A percentile compares a stretch with the other conserved stretches of the same genome.
phyloP scores from a whole-genome alignment of 2,797 vertebrate species.

The Heteromormyrus szaboi region DNA sequence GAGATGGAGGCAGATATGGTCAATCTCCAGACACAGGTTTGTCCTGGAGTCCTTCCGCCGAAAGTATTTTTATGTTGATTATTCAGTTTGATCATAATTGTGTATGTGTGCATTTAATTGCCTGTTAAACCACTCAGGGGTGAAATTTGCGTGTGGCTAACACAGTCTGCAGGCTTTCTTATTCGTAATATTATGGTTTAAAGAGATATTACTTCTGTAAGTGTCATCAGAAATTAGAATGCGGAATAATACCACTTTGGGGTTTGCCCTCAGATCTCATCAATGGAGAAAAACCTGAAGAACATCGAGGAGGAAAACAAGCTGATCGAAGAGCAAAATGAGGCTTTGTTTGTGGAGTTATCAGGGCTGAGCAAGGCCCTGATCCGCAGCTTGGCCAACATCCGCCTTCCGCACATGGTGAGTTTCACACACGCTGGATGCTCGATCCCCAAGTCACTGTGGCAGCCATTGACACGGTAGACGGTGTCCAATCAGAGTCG shows the following conservation, averaged over 20 bases:
- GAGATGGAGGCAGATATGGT: conserved; percentile 97
- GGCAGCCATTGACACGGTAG: not conserved
- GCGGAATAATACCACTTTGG: not conserved
- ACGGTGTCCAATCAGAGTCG: not conserved
- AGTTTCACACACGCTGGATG: conserved; percentile 40
- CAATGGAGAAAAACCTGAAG: conserved; percentile 96
- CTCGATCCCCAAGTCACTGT: not conserved
- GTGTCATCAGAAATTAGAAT: not conserved
- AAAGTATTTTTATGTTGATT: not conserved
- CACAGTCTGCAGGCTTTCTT: not conserved
- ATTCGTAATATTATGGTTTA: not conserved
- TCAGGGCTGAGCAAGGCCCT: conserved; percentile 94
- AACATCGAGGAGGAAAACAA: conserved; percentile 96
- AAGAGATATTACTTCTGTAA: not conserved
- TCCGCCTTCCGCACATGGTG: conserved; percentile 96
- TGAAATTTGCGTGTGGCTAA: not conserved
- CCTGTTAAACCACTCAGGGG: not conserved
- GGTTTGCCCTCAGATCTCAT: conserved; percentile 75
- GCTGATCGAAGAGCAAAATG: conserved; percentile 96
- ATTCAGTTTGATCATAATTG: not conserved
- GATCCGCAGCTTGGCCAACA: conserved; percentile 93
- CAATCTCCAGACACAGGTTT: conserved; percentile 94
- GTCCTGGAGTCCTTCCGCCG: not conserved
- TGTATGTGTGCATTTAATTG: not conserved
- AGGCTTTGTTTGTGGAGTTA: conserved; percentile 93